A percentile compares a stretch with the other conserved stretches of the same genome.
These are phyloP conservation scores for Varanus komodoensis DNA, from an alignment of 2,113 vertebrate genomes.

Conservation along the genomic window DNA sequence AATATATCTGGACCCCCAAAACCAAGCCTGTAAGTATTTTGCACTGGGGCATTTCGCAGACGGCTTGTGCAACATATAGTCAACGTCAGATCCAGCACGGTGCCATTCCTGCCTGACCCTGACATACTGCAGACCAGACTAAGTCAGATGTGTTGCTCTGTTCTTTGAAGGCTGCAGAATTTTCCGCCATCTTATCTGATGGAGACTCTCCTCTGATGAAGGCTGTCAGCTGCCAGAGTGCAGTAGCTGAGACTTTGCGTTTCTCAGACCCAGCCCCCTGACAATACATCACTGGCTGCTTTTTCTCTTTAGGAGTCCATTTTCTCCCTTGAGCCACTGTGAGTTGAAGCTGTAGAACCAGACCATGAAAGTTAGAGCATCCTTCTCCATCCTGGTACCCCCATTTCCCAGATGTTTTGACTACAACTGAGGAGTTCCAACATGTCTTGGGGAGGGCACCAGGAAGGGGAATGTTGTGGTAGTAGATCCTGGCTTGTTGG, in stretches of 20 bases:
- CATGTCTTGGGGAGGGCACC: too few species aligned
- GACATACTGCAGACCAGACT: not conserved
- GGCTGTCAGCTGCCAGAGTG: not conserved
- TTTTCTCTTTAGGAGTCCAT: not conserved
- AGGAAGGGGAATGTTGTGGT: not conserved
- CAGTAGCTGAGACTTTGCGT: not conserved
- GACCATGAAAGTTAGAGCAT: not conserved
- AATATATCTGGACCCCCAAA: conserved; percentile 93
- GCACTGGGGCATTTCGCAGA: not conserved
- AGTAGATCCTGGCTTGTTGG: not conserved
- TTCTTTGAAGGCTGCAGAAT: not conserved
- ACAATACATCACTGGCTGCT: not conserved
- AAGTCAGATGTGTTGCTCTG: not conserved
- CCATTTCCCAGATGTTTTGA: not conserved
- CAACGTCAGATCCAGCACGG: not conserved
- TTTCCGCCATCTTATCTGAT: not conserved
- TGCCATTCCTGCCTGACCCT: not conserved
- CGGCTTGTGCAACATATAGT: accelerated
- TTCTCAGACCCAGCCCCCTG: not conserved
- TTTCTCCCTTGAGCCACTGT: not conserved
- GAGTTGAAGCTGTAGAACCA: not conserved
- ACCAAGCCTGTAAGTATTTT: conserved; percentile 88
- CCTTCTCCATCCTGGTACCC: too few species aligned
- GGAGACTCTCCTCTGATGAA: not conserved
- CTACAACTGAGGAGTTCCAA: not conserved